Base-by-base conservation (phyloP, 2,888 invertebrate genomes). In the Lacanobia wlatinum region DNA sequence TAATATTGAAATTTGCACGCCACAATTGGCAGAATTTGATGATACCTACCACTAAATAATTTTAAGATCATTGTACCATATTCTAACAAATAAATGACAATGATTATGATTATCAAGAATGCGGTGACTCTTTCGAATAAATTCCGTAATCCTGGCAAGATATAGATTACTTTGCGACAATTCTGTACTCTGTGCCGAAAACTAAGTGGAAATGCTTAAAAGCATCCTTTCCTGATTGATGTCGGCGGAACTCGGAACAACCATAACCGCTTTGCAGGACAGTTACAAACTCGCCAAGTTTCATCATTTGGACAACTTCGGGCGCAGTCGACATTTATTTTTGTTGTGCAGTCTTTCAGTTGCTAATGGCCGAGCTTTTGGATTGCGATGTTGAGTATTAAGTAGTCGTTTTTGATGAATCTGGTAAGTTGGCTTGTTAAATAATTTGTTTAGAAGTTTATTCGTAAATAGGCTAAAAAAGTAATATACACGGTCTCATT, bases 231-330 rank as follows among this genome's bases (percentile, higher is more conserved):
- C 56, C 60, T 71, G 82, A 82, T 76, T 80, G 82, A 82, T 80
- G 73, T 63, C 46, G 12, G 43, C 34, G 14, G 56, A 76, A 68
- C 65, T 76, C 56, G 21, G 72, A 83, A 80, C 80, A 75, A 50
- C 76, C 76, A 82, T 82, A 84, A 82, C 76, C 73, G 76, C 62
- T 80, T 68, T 12, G 81, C 70, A 73, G 84, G 85, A 85, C 84
- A 80, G 76, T 84, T 70, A 80, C 84, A 85, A 84, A 85, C 83
- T 80, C 72, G 14, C 23, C 59, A 76, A 83, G 76, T 84, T 83
- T 65, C 70, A 60, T 85, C 83, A 85, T 84, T 82, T 60, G 62
- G 40, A 71, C 83, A 79, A 82, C 56, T 79, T 83, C 28, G 56
- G 46, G 63, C 55, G 70, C 55, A 14, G 43, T 43, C 38, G 43